phyloP scores from a whole-genome alignment of 2,797 vertebrate genomes.

The Silurus lanzhouensis region DNA sequence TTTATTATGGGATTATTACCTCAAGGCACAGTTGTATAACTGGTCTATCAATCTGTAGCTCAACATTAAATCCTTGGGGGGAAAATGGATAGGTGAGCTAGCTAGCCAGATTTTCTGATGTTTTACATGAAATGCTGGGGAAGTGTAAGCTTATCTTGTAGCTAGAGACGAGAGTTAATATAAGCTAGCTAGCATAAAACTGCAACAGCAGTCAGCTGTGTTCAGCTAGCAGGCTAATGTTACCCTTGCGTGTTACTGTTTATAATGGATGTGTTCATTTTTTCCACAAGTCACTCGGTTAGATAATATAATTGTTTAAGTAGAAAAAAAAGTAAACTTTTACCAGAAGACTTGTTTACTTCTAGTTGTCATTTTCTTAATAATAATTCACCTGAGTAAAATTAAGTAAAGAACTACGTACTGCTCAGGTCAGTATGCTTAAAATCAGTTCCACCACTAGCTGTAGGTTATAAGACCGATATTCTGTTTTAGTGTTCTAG shows the following conservation, averaged over 20 bases:
- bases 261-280: background rate
- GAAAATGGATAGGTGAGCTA: background rate
- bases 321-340: background rate
- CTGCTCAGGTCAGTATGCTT: background rate
- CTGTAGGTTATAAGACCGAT: background rate
- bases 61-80: background rate
- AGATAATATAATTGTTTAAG: background rate
- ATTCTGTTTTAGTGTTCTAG: background rate
- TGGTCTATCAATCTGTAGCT: constrained; percentile 18
- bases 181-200: background rate
- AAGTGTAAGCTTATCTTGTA: background rate
- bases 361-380: background rate
- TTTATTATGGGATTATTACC: constrained; percentile 36
- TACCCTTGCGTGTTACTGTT: background rate
- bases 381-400: too few species aligned
- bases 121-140: background rate
- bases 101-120: background rate
- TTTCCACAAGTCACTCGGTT: background rate
- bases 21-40: background rate
- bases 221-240: background rate
- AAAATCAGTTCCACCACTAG: too few species aligned
- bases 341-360: background rate
- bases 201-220: too few species aligned
- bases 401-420: too few species aligned
- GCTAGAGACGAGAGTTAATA: background rate